Conservation (phyloP, 1,140 invertebrate species). For the Hyles vespertilio region DNA sequence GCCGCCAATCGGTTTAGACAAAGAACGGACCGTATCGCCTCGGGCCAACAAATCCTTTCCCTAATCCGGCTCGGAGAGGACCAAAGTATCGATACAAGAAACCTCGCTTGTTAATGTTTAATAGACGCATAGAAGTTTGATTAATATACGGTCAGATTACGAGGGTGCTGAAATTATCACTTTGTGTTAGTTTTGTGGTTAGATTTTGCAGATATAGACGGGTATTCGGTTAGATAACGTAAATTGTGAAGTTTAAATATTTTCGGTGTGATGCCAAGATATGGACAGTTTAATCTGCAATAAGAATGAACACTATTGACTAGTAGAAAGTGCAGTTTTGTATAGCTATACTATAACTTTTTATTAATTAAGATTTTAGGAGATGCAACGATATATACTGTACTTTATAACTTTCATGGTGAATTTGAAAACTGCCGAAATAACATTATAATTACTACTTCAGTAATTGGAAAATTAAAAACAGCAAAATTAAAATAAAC, state of each 20-base stretch:
- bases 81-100: slow-evolving; percentile 43
- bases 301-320: no score
- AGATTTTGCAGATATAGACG: not conserved
- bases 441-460: no score
- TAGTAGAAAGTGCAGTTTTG: no score
- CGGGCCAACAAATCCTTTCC: slow-evolving; percentile 46
- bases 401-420: no score
- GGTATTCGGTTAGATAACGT: slow-evolving; percentile 2
- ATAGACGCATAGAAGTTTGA: slow-evolving; percentile 21
- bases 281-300: no score
- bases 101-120: slow-evolving; percentile 27
- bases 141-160: slow-evolving; percentile 12
- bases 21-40: slow-evolving; percentile 53
- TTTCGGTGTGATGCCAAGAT: not conserved
- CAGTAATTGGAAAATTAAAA: no score
- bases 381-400: no score
- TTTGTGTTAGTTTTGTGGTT: not conserved
- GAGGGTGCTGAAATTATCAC: slow-evolving; percentile 1
- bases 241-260: not conserved
- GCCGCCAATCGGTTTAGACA: slow-evolving; percentile 50
- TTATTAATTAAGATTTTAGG: no score
- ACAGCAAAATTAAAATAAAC: no score
- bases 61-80: slow-evolving; percentile 38
- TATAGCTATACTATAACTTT: no score
- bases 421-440: no score